Evolutionary conservation across 2,113 vertebrate genomes (phyloP).

Genomic region (Aramus guarauna): DNA sequence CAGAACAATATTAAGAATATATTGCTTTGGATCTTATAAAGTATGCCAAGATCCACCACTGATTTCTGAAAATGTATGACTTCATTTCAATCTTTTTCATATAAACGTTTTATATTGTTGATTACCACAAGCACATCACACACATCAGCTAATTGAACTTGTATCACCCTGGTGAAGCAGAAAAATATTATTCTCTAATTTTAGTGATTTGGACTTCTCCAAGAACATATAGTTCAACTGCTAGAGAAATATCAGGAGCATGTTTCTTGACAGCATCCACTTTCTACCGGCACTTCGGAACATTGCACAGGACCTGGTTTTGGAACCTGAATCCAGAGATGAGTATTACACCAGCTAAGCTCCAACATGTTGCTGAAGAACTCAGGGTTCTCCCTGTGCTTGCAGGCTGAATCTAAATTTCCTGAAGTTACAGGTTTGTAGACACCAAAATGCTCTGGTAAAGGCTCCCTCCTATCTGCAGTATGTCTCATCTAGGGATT

Average conservation of each 20-base stretch:
- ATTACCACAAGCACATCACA: not conserved
- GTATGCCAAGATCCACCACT: not conserved
- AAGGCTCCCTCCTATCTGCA: not conserved
- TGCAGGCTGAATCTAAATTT: not conserved
- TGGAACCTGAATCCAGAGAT: not conserved
- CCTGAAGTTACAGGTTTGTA: not conserved
- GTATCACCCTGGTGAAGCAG: not conserved
- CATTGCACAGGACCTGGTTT: not conserved
- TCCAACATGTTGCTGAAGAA: not conserved
- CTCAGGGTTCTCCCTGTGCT: not conserved
- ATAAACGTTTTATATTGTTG: not conserved
- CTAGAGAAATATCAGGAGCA: not conserved
- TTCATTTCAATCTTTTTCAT: not conserved
- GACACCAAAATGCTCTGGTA: not conserved
- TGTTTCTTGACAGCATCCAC: not conserved
- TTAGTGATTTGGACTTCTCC: not conserved
- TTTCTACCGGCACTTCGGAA: not conserved
- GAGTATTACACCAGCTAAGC: not conserved
- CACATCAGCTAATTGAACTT: not conserved
- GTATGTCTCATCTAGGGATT: not conserved
- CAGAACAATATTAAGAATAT: not conserved
- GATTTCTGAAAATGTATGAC: not conserved
- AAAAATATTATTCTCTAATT: not conserved
- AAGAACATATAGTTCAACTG: not conserved
- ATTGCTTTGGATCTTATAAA: not conserved